phyloP scores from a whole-genome alignment of 2,797 vertebrate species.

The Oceanodroma leucorhoa region DNA sequence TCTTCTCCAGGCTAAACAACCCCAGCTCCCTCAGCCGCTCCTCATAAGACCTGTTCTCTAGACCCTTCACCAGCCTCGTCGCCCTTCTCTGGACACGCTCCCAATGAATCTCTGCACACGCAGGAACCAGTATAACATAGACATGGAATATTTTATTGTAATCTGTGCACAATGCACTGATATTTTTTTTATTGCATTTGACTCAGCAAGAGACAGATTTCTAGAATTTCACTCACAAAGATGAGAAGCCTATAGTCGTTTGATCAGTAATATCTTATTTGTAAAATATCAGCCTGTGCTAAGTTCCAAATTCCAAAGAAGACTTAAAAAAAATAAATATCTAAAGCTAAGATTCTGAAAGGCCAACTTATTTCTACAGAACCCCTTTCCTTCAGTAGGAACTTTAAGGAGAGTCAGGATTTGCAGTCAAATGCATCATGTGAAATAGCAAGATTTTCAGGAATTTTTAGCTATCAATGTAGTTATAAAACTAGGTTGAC shows the following conservation, averaged over 20 bases:
- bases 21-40: no score
- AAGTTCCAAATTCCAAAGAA: neutral
- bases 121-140: neutral
- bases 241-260: neutral
- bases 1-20: no score
- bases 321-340: neutral
- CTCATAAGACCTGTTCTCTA: no score
- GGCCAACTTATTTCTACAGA: neutral
- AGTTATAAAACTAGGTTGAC: neutral
- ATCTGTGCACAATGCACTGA: neutral
- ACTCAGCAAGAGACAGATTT: neutral
- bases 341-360: neutral
- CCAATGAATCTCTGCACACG: neutral
- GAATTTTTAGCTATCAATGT: neutral
- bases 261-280: neutral
- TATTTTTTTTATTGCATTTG: neutral
- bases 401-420: neutral
- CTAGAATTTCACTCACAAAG: neutral
- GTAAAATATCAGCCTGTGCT: neutral
- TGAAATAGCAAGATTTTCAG: neutral
- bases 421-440: neutral
- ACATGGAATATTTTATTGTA: neutral
- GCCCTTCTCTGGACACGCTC: no score
- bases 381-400: neutral
- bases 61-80: no score